phyloP scores from a whole-genome alignment of 2,113 vertebrate species.

The Notothenia rossii region DNA sequence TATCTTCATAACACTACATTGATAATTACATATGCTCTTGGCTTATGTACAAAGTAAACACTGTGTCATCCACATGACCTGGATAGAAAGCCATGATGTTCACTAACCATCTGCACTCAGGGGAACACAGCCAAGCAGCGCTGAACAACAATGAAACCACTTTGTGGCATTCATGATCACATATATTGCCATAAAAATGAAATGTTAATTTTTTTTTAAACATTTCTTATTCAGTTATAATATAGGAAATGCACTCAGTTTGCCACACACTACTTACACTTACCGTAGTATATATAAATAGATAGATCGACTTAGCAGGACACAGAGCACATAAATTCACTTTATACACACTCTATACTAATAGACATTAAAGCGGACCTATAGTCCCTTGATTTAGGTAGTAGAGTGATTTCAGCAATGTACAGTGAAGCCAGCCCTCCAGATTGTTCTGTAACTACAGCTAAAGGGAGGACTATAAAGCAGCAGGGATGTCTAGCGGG shows the following conservation, averaged over 20 bases:
- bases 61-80: neutral
- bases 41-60: neutral
- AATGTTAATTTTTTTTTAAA: conserved; percentile 1
- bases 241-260: neutral
- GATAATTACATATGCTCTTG: neutral
- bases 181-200: neutral
- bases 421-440: neutral
- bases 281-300: neutral
- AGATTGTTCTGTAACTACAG: conserved; percentile 7
- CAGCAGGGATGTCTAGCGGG: neutral
- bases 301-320: neutral
- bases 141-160: neutral
- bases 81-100: neutral
- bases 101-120: neutral
- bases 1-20: neutral
- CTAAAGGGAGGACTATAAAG: neutral
- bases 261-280: neutral
- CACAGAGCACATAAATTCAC: neutral
- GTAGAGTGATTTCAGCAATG: neutral
- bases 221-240: conserved; percentile 10
- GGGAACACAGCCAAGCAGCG: conserved; percentile 3
- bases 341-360: neutral
- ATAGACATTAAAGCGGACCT: neutral
- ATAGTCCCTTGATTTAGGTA: neutral
- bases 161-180: neutral